Percentiles rank a stretch among this genome's conserved stretches.
Conservation (phyloP, 2,797 vertebrate genomes). For the Yasuhikotakia modesta region DNA sequence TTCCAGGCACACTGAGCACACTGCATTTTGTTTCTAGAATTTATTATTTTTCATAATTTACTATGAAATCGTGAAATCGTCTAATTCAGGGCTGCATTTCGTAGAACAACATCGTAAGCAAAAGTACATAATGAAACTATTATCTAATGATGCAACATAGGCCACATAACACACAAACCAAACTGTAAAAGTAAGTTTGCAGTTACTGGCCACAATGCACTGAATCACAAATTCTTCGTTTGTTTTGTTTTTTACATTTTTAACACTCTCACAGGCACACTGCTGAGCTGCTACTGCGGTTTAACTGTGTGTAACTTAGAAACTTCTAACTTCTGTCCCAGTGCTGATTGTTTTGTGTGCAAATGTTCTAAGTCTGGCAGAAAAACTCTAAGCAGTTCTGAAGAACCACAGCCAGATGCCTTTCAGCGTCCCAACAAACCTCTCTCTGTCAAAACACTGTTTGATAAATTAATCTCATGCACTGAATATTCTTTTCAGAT, state of each 20-base stretch:
- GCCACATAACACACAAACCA: background rate
- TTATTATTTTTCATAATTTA: no score
- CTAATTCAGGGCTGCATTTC: no score
- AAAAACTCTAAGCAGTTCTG: background rate
- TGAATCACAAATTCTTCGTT: background rate
- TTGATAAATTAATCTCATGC: conserved; percentile 12
- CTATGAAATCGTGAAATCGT: no score
- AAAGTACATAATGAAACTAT: no score
- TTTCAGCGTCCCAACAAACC: conserved; percentile 19
- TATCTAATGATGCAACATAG: no score
- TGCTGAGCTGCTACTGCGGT: background rate
- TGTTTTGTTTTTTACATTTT: background rate
- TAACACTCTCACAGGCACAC: background rate
- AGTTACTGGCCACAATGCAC: background rate
- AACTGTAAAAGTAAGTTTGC: background rate
- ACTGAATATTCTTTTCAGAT: conserved; percentile 1
- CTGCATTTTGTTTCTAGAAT: no score
- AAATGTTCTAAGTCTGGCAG: conserved; percentile 12
- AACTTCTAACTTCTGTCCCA: background rate
- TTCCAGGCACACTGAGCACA: background rate
- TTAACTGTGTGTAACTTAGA: conserved; percentile 1
- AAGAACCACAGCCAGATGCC: background rate
- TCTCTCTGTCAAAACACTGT: conserved; percentile 18
- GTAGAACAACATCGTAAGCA: no score
- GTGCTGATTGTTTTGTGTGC: background rate